Conservation (phyloP, 2,113 vertebrate species). For the Ramphastos sulfuratus region DNA sequence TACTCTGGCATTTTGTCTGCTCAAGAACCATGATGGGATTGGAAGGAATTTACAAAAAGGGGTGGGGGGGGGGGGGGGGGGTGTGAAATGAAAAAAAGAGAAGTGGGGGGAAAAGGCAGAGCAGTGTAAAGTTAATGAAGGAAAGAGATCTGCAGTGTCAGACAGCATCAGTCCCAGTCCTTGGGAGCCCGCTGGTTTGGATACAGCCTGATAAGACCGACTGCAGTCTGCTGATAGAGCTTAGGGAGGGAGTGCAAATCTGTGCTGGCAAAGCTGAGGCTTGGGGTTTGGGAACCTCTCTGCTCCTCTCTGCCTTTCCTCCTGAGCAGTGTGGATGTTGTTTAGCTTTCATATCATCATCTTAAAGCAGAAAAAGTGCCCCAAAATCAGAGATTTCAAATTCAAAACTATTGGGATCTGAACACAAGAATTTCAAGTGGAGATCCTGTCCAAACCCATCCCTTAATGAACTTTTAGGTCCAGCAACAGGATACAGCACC, state of each 20-base stretch:
- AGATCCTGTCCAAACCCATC: background rate
- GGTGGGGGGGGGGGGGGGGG: too few species aligned
- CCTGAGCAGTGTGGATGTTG: background rate
- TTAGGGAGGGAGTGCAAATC: background rate
- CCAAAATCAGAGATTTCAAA: background rate
- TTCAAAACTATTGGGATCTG: background rate
- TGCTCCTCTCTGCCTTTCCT: background rate
- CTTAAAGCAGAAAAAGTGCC: background rate
- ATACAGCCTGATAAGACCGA: background rate
- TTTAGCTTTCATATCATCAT: background rate
- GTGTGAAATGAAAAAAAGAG: background rate
- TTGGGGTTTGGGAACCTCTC: background rate
- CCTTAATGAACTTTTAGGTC: background rate
- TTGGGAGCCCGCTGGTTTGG: background rate
- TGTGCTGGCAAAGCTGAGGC: background rate
- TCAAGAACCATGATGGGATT: background rate
- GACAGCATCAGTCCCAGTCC: background rate
- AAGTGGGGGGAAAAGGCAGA: background rate
- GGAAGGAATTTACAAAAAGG: background rate
- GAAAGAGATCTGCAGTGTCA: background rate
- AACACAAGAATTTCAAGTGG: fast-evolving
- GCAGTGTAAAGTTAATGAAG: background rate
- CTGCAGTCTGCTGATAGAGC: background rate
- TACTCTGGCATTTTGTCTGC: background rate
- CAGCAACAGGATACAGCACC: background rate